Conservation (phyloP, 2,888 invertebrate genomes). For the Aricia artaxerxes region DNA sequence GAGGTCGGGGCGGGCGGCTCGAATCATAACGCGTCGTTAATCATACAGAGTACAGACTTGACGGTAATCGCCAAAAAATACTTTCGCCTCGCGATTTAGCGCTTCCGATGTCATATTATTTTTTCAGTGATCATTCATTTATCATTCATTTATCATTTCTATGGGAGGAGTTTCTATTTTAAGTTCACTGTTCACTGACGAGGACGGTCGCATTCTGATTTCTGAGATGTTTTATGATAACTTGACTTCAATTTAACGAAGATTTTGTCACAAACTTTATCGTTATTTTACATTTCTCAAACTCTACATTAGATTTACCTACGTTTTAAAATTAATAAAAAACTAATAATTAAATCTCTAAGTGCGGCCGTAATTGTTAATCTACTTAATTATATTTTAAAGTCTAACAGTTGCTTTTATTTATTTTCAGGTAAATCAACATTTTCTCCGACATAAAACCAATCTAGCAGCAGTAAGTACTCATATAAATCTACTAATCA, state of each 20-base stretch:
- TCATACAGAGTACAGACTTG: conserved; percentile 12
- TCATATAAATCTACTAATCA: background rate
- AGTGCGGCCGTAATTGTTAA: background rate
- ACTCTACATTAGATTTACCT: background rate
- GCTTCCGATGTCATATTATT: background rate
- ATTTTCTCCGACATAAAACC: background rate
- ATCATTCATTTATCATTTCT: conserved; percentile 17
- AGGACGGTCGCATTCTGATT: background rate
- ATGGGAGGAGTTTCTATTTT: background rate
- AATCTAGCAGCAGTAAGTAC: background rate
- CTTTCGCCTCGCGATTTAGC: background rate
- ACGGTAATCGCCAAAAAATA: conserved; percentile 20
- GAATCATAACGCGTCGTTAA: conserved; percentile 25
- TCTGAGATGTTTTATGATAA: too few relatives aligned
- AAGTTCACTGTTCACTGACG: background rate
- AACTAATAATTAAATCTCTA: background rate
- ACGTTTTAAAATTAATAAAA: too few relatives aligned
- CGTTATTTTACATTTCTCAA: background rate
- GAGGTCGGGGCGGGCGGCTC: background rate
- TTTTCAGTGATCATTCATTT: background rate
- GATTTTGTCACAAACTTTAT: background rate
- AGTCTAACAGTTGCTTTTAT: background rate
- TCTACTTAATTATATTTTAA: background rate
- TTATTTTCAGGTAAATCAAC: conserved; percentile 1
- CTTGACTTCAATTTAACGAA: background rate